These are phyloP conservation scores for Branchinecta lindahli DNA, from an alignment of 1,140 invertebrate species.

Conservation along the genomic window DNA sequence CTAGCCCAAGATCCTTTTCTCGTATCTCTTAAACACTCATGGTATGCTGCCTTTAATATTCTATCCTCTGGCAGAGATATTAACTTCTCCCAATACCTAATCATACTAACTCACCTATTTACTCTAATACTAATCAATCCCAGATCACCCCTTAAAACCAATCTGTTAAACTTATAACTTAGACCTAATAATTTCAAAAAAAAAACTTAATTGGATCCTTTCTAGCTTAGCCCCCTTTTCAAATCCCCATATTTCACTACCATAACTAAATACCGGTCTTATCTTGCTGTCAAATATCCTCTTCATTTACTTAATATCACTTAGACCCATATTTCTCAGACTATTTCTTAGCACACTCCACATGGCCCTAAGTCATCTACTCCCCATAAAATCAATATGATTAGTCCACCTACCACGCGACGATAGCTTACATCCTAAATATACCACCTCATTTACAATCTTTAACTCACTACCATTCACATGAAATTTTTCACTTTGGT, in stretches of 20 bases:
- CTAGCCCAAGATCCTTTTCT: not conserved
- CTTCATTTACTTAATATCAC: not conserved
- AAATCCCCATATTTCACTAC: not conserved
- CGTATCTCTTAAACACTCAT: not conserved
- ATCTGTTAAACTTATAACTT: not conserved
- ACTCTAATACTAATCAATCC: not conserved
- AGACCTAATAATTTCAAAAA: not conserved
- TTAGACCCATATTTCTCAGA: not conserved
- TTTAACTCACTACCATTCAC: too few species aligned
- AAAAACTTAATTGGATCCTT: not conserved
- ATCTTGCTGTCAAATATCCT: not conserved
- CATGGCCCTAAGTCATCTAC: too few species aligned
- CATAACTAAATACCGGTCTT: slow-evolving; percentile 3
- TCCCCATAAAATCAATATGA: too few species aligned
- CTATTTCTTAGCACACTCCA: too few species aligned
- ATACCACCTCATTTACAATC: too few species aligned
- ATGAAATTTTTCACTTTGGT: too few species aligned
- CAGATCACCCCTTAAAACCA: not conserved
- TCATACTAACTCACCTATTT: not conserved
- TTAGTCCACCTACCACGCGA: too few species aligned
- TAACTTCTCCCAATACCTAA: not conserved
- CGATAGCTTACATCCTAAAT: too few species aligned
- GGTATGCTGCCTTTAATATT: not conserved
- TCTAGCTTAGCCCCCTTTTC: not conserved
- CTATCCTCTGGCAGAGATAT: not conserved